These are phyloP conservation scores for Onychomys torridus DNA, from an alignment of 2,797 vertebrate species.

Conservation along the genomic window DNA sequence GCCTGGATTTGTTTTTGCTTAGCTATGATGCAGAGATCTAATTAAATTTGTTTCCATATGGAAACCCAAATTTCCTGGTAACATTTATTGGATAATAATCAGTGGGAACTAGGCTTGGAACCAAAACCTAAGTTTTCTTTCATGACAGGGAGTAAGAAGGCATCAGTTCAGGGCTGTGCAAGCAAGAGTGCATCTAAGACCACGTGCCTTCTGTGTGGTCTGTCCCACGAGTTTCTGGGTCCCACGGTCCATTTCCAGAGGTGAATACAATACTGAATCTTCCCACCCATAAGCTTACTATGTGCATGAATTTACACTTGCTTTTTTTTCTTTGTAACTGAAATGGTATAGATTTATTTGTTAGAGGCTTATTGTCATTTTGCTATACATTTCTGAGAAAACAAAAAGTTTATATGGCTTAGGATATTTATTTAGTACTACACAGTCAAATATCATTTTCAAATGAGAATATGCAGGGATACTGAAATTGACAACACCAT, in stretches of 20 bases:
- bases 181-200: not conserved
- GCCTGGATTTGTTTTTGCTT: not conserved
- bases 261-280: not conserved
- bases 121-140: not conserved
- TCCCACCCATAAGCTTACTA: not conserved
- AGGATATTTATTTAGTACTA: not conserved
- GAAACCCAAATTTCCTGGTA: constrained; percentile 28
- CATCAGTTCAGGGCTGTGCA: not conserved
- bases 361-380: not conserved
- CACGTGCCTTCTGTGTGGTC: not conserved
- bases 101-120: not conserved
- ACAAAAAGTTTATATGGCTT: not conserved
- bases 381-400: not conserved
- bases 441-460: not conserved
- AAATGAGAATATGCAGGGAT: not conserved
- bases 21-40: not conserved
- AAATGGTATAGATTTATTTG: not conserved
- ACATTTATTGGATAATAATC: not conserved
- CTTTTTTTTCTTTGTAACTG: not conserved
- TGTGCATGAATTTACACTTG: too few relatives aligned
- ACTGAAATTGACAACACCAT: not conserved
- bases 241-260: not conserved
- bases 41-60: constrained; percentile 31
- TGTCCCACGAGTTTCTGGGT: not conserved
- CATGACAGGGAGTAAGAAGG: not conserved